A percentile compares a stretch with the other conserved stretches of the same genome.
phyloP scores from a whole-genome alignment of 1,140 invertebrate genomes.

The Heliconius congener region DNA sequence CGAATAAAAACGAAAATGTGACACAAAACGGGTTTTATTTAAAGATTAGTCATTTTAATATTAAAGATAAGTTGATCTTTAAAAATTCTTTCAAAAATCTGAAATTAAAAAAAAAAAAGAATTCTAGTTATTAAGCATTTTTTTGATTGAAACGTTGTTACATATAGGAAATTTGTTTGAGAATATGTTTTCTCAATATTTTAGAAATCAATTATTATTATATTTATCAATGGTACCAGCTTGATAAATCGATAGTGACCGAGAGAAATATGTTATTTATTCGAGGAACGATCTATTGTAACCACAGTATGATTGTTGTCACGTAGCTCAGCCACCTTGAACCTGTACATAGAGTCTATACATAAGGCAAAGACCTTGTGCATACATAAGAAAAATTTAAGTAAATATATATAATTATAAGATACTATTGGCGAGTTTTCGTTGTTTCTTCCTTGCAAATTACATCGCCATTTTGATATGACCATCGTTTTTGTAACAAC shows the following conservation, averaged over 20 bases:
- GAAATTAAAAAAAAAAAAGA: not conserved
- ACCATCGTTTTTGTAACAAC: too few species aligned
- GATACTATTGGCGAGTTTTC: not conserved
- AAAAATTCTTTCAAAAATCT: not conserved
- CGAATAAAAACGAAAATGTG: not conserved
- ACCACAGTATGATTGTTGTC: conserved; percentile 1
- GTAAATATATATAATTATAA: not conserved
- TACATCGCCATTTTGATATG: not conserved
- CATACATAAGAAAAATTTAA: not conserved
- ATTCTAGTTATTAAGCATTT: not conserved
- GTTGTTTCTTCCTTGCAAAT: not conserved
- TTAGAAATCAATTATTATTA: not conserved
- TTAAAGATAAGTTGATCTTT: not conserved
- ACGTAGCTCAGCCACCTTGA: not conserved
- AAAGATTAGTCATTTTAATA: not conserved
- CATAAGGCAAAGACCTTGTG: conserved; percentile 3
- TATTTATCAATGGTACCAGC: not conserved
- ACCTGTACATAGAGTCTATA: conserved; percentile 1
- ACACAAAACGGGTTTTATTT: not conserved
- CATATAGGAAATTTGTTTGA: not conserved
- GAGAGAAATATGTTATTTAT: conserved; percentile 8
- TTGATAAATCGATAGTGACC: not conserved
- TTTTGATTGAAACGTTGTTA: not conserved
- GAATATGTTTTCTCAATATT: not conserved
- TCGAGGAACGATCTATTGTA: conserved; percentile 3